phyloP scores from a whole-genome alignment of 2,888 invertebrate species.

The Lithophane leautieri region DNA sequence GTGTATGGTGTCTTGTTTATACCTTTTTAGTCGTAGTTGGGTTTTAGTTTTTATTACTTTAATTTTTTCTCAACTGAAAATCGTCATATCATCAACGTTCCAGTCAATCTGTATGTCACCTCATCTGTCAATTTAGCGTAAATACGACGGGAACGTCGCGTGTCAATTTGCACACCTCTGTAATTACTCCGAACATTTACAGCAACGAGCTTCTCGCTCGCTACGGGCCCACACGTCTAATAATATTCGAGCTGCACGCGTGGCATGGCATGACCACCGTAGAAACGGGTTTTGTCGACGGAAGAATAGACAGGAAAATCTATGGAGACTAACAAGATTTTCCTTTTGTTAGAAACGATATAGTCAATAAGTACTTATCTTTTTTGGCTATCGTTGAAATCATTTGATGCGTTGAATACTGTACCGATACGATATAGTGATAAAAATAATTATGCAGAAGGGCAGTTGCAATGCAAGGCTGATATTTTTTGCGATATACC shows the following conservation, averaged over 20 bases:
- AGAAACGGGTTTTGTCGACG: too few relatives aligned
- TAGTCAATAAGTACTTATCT: not conserved
- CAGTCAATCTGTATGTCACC: constrained; percentile 33
- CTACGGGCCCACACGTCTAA: not conserved
- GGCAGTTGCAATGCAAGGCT: not conserved
- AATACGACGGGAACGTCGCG: constrained; percentile 32
- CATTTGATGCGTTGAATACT: not conserved
- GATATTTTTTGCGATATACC: not conserved
- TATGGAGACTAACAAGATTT: not conserved
- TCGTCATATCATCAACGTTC: not conserved
- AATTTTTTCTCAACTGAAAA: not conserved
- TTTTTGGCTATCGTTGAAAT: not conserved
- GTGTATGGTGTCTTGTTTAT: too few relatives aligned
- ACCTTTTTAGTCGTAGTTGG: too few relatives aligned
- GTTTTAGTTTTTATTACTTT: too few relatives aligned
- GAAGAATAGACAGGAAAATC: too few relatives aligned
- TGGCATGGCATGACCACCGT: too few relatives aligned
- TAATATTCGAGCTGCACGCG: constrained; percentile 6
- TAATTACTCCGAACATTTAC: constrained; percentile 26
- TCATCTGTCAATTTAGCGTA: constrained; percentile 3
- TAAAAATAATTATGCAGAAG: not conserved
- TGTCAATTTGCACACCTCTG: constrained; percentile 43
- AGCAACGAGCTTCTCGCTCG: not conserved
- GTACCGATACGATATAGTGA: not conserved
- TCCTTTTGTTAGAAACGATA: not conserved